phyloP scores from a whole-genome alignment of 1,140 invertebrate genomes.

The Cydia amplana region DNA sequence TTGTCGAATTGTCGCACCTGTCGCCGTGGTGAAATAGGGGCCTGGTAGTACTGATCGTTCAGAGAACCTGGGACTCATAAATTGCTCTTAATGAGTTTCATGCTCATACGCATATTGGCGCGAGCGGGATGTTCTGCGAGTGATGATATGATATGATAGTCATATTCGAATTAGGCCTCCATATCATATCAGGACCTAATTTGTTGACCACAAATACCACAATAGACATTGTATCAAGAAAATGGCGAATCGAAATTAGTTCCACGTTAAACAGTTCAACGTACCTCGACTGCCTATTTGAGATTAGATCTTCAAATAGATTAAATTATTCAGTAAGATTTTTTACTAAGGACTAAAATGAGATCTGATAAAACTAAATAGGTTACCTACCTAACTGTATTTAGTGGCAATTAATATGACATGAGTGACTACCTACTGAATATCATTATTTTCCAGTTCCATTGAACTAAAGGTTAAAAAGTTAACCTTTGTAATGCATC shows the following conservation, averaged over 20 bases:
- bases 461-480: no score
- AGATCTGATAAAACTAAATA: background rate
- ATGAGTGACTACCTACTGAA: background rate
- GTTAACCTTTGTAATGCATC: no score
- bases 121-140: no score
- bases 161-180: no score
- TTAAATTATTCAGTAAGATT: constrained; percentile 35
- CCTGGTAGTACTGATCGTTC: background rate
- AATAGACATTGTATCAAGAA: constrained; percentile 37
- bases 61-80: background rate
- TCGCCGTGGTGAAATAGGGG: no score
- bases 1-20: no score
- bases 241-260: constrained; percentile 37
- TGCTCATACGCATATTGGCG: no score
- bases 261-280: constrained; percentile 35
- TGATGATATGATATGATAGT: no score
- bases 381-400: background rate
- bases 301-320: constrained; percentile 40
- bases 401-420: background rate
- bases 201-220: constrained; percentile 34
- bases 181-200: constrained; percentile 22
- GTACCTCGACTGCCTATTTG: constrained; percentile 34
- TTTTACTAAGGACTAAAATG: constrained; percentile 18
- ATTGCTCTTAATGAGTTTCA: no score
- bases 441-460: no score